phyloP scores from a whole-genome alignment of 2,888 invertebrate species.

The Lepidonotus clava region DNA sequence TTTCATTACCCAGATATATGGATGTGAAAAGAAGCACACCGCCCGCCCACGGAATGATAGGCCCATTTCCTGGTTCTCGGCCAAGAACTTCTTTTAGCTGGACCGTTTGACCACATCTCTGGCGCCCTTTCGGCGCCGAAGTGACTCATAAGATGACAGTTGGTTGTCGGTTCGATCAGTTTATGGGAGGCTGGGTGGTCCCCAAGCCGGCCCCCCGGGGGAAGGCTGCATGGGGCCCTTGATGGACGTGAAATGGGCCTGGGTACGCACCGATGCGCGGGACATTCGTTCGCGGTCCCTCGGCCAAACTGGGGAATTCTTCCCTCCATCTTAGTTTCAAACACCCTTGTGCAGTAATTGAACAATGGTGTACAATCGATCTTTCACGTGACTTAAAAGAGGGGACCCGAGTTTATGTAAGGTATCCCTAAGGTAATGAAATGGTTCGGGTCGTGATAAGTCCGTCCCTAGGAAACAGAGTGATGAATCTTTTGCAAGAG shows the following conservation, averaged over 20 bases:
- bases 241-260: neutral
- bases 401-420: no score
- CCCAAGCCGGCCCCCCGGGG: no score
- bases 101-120: neutral
- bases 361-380: no score
- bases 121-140: no score
- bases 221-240: neutral
- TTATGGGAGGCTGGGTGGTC: neutral
- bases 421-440: no score
- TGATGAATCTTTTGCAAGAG: no score
- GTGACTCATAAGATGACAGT: neutral
- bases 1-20: neutral
- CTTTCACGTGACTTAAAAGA: no score
- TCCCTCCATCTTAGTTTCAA: no score
- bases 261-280: neutral
- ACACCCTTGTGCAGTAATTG: no score
- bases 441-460: no score
- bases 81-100: neutral
- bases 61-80: neutral
- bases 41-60: neutral
- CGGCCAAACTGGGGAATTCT: no score
- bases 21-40: neutral
- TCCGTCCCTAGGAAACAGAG: no score
- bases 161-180: neutral
- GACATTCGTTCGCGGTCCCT: neutral